These are phyloP conservation scores for Ginglymostoma cirratum DNA, from an alignment of 2,113 vertebrate genomes.

Conservation along the genomic window DNA sequence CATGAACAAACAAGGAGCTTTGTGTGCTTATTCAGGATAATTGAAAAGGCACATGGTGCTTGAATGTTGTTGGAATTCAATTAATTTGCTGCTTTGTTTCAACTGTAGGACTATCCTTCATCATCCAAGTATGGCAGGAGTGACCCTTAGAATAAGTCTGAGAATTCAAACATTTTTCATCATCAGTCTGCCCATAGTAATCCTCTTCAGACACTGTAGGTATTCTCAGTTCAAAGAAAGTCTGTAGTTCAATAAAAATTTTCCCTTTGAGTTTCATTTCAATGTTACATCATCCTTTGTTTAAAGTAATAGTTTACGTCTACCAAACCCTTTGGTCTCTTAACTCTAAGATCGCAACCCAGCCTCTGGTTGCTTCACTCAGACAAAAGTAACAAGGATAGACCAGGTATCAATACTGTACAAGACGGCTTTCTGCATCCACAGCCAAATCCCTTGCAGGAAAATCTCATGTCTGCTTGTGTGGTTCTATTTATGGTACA, in stretches of 20 bases:
- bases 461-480: not conserved
- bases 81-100: not conserved
- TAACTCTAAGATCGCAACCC: not conserved
- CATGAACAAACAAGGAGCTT: not conserved
- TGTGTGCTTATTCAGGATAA: not conserved
- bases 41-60: not conserved
- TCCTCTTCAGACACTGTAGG: not conserved
- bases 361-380: not conserved
- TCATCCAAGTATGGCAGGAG: not conserved
- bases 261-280: not conserved
- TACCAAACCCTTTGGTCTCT: not conserved
- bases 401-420: not conserved
- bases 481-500: not conserved
- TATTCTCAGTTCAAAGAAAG: not conserved
- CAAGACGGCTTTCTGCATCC: not conserved
- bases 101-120: not conserved
- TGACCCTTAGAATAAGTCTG: not conserved
- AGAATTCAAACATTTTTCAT: not conserved
- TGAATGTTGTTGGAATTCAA: not conserved
- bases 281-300: not conserved
- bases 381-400: not conserved
- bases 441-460: not conserved
- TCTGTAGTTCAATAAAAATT: not conserved
- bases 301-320: not conserved
- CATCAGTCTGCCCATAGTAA: not conserved